A percentile compares a stretch with the other conserved stretches of the same genome.
Conservation (phyloP, 2,888 invertebrate species). For the Sesia apiformis region DNA sequence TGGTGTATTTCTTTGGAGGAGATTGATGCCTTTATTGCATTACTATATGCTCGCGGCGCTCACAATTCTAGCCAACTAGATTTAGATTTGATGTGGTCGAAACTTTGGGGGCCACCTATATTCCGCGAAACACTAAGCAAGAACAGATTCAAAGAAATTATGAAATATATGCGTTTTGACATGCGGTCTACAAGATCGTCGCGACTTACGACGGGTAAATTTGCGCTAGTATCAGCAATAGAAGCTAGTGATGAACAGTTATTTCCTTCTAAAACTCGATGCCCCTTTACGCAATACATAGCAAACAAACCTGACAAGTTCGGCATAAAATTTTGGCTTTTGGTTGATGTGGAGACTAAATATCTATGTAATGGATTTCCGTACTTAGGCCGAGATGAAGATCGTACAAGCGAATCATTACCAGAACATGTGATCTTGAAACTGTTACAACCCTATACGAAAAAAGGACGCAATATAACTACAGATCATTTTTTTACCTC, state of each 20-base stretch:
- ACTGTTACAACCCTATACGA: too few species aligned
- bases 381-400: too few species aligned
- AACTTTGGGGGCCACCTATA: neutral
- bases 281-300: constrained; percentile 25
- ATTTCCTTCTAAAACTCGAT: constrained; percentile 22
- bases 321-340: constrained; percentile 25
- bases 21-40: too few species aligned
- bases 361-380: too few species aligned
- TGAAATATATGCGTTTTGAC: neutral
- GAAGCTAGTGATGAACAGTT: constrained; percentile 20
- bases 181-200: neutral
- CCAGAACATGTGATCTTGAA: too few species aligned
- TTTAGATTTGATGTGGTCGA: too few species aligned
- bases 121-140: neutral
- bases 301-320: constrained; percentile 26
- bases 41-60: too few species aligned
- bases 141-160: neutral
- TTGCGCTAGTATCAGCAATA: constrained; percentile 16
- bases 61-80: too few species aligned
- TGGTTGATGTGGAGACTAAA: neutral
- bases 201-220: constrained; percentile 10
- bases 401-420: too few species aligned
- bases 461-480: too few species aligned
- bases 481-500: too few species aligned
- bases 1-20: too few species aligned